These are phyloP conservation scores for Gadopsis bispinosus DNA, from an alignment of 2,797 vertebrate genomes.

Conservation along the genomic window DNA sequence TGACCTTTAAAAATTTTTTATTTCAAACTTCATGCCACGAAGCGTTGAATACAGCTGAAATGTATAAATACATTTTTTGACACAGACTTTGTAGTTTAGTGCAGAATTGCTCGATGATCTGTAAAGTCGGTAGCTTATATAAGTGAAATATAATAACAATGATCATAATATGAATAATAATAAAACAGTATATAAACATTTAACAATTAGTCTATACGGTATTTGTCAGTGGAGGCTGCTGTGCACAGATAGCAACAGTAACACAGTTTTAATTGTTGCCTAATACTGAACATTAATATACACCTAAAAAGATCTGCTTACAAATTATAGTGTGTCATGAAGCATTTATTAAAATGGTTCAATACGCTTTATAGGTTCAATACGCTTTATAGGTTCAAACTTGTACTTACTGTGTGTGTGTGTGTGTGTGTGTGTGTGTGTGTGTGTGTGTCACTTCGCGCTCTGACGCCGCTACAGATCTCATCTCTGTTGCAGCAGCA, in stretches of 20 bases:
- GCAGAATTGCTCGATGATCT: background rate
- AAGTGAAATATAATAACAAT: background rate
- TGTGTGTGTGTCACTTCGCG: conserved; percentile 2
- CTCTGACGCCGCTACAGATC: background rate
- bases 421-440: background rate
- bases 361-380: too few species aligned
- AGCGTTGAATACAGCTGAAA: background rate
- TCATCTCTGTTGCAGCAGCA: conserved; percentile 8
- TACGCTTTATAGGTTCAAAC: too few species aligned
- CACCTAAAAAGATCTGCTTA: background rate
- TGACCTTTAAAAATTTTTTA: too few species aligned
- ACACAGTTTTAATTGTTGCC: background rate
- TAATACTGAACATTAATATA: background rate
- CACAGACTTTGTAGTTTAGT: background rate
- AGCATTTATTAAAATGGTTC: background rate
- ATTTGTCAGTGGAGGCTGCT: background rate
- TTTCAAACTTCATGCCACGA: background rate
- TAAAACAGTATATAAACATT: background rate
- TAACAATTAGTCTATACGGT: background rate
- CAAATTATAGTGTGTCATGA: background rate
- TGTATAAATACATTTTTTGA: background rate
- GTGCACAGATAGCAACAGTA: background rate
- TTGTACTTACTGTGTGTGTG: background rate
- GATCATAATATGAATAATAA: background rate
- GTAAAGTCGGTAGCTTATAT: too few species aligned